These are phyloP conservation scores for Neosalanx taihuensis DNA, from an alignment of 2,797 vertebrate genomes.

Conservation along the genomic window DNA sequence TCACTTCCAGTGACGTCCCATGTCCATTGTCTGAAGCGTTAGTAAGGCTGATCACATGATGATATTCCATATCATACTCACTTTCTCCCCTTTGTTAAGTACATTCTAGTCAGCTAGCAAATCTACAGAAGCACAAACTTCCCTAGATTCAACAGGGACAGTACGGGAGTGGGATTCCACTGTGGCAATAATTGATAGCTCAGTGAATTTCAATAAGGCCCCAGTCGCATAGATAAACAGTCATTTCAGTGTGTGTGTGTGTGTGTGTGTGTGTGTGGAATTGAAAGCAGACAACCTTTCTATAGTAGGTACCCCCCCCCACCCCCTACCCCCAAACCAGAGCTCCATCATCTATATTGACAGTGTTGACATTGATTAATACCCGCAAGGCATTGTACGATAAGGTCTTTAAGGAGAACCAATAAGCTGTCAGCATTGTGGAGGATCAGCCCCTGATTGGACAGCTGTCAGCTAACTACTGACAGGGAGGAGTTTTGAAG, in stretches of 20 bases:
- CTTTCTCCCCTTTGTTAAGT: background rate
- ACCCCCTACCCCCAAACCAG: conserved; percentile 2
- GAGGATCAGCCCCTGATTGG: conserved; percentile 39
- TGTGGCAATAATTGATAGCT: background rate
- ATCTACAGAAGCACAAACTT: background rate
- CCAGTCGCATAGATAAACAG: background rate
- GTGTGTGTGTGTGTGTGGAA: conserved; percentile 2
- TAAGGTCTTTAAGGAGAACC: conserved; percentile 50
- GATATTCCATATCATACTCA: background rate
- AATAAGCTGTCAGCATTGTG: conserved; percentile 43
- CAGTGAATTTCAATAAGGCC: too few species aligned
- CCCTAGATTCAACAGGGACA: background rate
- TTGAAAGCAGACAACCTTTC: conserved; percentile 1
- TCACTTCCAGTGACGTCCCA: too few species aligned
- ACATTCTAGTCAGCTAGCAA: background rate
- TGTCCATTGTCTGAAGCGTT: background rate
- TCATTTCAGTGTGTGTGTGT: background rate
- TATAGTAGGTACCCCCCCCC: background rate
- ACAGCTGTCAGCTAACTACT: conserved; percentile 45
- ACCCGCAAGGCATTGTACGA: conserved; percentile 34
- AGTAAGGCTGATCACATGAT: background rate
- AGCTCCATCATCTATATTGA: conserved; percentile 33
- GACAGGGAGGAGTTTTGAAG: conserved; percentile 22
- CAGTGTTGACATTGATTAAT: conserved; percentile 48
- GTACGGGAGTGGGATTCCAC: background rate